Evolutionary conservation across 2,888 invertebrate genomes (phyloP).

Genomic region (Lingula anatina): DNA sequence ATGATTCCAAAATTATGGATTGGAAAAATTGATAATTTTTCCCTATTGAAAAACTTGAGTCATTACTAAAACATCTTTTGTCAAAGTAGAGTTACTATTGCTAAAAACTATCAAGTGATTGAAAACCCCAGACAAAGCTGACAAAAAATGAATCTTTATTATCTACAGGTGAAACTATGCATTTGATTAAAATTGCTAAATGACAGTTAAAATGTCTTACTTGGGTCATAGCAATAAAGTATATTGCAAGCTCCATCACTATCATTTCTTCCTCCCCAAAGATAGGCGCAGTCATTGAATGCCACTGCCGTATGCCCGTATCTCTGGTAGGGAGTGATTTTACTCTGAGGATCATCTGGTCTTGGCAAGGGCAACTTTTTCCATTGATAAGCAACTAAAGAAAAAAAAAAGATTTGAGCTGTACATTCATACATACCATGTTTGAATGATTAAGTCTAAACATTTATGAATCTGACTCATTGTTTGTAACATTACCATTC

Average conservation of each 20-base stretch:
- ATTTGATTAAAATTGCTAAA: too few species aligned
- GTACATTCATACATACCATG: not conserved
- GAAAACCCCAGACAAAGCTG: too few species aligned
- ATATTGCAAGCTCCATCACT: conserved; percentile 69
- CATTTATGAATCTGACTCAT: not conserved
- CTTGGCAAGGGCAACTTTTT: conserved; percentile 53
- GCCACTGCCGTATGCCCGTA: conserved; percentile 90
- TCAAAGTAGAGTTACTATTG: too few species aligned
- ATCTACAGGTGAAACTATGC: too few species aligned
- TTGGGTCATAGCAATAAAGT: conserved; percentile 75
- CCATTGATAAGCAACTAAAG: conserved; percentile 56
- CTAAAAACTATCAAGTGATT: too few species aligned
- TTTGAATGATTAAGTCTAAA: not conserved
- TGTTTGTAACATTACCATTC: too few species aligned
- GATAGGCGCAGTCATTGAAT: conserved; percentile 68
- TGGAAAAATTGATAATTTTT: too few species aligned
- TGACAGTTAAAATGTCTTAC: too few species aligned
- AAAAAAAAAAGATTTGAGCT: conserved; percentile 5
- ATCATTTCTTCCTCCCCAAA: conserved; percentile 93
- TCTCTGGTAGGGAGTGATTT: conserved; percentile 61
- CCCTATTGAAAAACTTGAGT: too few species aligned
- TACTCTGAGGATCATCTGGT: conserved; percentile 56
- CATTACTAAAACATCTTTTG: too few species aligned
- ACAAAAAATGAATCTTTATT: too few species aligned
- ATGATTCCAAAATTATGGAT: too few species aligned